phyloP scores from a whole-genome alignment of 2,113 vertebrate genomes.

The Vireo altiloquus region DNA sequence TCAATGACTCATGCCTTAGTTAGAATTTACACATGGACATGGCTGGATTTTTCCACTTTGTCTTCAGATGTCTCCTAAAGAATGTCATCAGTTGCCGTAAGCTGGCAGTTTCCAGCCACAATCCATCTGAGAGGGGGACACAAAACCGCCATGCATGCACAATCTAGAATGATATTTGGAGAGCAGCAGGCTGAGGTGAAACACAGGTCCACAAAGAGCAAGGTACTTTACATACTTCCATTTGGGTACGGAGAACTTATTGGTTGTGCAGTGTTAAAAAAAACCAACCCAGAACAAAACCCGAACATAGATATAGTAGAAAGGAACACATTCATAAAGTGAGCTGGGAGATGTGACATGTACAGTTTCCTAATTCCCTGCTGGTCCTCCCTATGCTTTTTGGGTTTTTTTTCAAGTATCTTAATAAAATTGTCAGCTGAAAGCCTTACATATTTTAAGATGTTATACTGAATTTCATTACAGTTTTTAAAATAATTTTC shows the following conservation, averaged over 20 bases:
- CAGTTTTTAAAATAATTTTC: neutral
- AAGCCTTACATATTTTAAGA: neutral
- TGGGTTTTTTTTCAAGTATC: accelerated
- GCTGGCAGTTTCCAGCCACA: neutral
- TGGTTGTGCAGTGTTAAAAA: neutral
- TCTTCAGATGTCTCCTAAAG: neutral
- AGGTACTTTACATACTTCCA: neutral
- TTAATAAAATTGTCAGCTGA: neutral
- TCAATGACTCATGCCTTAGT: constrained; percentile 10
- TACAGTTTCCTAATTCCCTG: neutral
- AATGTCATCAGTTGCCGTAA: neutral
- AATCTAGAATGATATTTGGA: neutral
- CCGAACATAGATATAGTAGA: neutral
- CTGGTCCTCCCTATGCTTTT: neutral
- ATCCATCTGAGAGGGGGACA: neutral
- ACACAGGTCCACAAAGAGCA: neutral
- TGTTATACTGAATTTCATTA: neutral
- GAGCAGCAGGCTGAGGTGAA: neutral
- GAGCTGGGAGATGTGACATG: neutral
- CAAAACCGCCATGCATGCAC: accelerated
- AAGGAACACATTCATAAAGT: neutral
- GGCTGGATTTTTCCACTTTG: constrained; percentile 11
- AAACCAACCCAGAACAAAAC: neutral
- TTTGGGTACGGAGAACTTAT: neutral
- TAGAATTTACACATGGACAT: neutral